Evolutionary conservation across 2,888 invertebrate species (phyloP), one percentile per base, ranked within the genome.

Genomic region (Eumacrocentrus americanus): DNA sequence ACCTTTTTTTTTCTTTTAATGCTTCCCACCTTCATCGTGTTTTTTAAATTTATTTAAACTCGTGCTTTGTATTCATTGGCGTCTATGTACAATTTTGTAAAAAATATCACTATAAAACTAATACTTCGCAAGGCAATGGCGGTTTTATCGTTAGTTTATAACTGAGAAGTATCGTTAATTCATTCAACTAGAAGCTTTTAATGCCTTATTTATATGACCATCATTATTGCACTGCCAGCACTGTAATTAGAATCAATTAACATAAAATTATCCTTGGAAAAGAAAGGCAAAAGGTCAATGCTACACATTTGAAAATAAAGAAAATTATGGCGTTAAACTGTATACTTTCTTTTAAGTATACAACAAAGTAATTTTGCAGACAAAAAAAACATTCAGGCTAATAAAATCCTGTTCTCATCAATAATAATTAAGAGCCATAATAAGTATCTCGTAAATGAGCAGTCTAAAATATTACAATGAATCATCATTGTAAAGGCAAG

Each of bases 171-270:
- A 18, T 16, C 11, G 3, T 22, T 0, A 37, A 38, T 38, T 3
- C 9, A 38, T 37, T 38, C 35, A 56, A 56, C 56, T 56, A 56
- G 56, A 56, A 56, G 56, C 56, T 56, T 51, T 56, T 48, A 56
- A 56, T 56, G 56, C 56, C 56, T 35, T 56, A 29, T 9, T n/a
- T n/a, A 56, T 48, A 38, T 48, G 38, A 56, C 47, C 40, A 20
- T 56, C 34, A 58, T 61, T 73, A 74, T 72, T 75, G 74, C 72
- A 73, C 73, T 73, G 68, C 71, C 71, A 73, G 72, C 69, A 71
- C 73, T 71, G 50, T 61, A 50, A 38, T 58, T n/a, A 57, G 50
- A 53, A 58, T 29, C 47, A 55, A 61, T 47, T 23, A 46, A 18
- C 20, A 18, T 42, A 42, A 46, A 25, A 46, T 22, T 46, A 25